These are phyloP conservation scores for Eurystomus glaucurus DNA, from an alignment of 2,797 vertebrate genomes.

Conservation along the genomic window DNA sequence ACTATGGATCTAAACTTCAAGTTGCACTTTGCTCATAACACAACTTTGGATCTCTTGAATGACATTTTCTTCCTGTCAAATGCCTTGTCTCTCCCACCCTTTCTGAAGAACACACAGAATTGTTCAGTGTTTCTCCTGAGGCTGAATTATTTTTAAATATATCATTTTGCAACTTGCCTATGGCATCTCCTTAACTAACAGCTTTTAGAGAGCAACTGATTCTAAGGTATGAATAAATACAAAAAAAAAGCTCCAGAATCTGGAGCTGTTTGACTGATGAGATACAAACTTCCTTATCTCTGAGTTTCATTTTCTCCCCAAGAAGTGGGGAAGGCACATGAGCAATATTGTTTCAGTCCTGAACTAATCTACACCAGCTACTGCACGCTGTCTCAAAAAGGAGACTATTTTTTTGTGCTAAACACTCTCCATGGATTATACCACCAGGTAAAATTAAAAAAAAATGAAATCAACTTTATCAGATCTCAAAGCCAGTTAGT, in stretches of 20 bases:
- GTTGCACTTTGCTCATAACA: not conserved
- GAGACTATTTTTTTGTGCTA: not conserved
- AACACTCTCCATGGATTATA: not conserved
- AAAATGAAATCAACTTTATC: not conserved
- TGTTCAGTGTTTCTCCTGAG: not conserved
- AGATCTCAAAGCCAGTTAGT: not conserved
- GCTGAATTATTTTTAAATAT: not conserved
- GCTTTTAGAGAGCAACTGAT: not conserved
- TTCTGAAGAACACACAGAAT: not conserved
- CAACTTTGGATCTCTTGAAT: not conserved
- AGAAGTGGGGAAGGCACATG: not conserved
- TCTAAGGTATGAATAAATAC: not conserved
- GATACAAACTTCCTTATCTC: not conserved
- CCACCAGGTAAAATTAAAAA: not conserved
- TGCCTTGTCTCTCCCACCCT: not conserved
- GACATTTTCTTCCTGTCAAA: not conserved
- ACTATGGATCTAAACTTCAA: not conserved
- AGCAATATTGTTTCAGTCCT: not conserved
- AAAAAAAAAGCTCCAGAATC: not conserved
- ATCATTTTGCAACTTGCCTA: not conserved
- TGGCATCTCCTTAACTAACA: not conserved
- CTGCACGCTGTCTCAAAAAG: not conserved
- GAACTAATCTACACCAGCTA: not conserved
- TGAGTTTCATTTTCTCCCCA: not conserved
- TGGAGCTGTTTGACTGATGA: not conserved